Evolutionary conservation across 2,797 vertebrate genomes (phyloP).

Genomic region (Characodon lateralis): DNA sequence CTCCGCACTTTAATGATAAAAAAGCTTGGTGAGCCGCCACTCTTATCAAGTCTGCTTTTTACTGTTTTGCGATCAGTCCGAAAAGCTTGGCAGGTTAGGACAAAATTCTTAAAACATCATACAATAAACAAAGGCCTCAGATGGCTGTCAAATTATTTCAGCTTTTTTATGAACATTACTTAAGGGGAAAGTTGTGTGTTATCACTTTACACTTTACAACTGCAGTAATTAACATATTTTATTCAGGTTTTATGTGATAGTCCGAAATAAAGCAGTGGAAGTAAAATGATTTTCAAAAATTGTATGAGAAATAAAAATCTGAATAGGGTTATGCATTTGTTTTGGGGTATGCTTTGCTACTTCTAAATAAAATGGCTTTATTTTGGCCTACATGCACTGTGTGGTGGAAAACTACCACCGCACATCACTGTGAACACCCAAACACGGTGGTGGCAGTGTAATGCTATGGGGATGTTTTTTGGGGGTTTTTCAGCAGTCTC

Average conservation of each 20-base stretch:
- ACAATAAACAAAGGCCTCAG: neutral
- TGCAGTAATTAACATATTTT: neutral
- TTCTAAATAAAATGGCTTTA: neutral
- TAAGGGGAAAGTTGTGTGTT: neutral
- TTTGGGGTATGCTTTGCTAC: neutral
- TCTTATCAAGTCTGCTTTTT: conserved; percentile 40
- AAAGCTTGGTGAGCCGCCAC: conserved; percentile 20
- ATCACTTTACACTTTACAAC: neutral
- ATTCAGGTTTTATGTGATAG: neutral
- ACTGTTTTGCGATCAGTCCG: conserved; percentile 42
- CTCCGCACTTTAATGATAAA: conserved; percentile 45
- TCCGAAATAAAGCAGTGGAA: neutral
- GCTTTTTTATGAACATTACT: neutral
- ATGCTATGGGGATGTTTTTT: no score
- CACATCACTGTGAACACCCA: no score
- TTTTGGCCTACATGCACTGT: neutral
- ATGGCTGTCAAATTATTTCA: neutral
- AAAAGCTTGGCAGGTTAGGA: conserved; percentile 19
- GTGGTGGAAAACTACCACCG: no score
- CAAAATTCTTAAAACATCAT: neutral
- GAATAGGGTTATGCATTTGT: neutral
- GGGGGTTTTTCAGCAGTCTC: no score
- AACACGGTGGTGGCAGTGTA: no score
- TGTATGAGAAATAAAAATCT: neutral
- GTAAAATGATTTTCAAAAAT: neutral